These are phyloP conservation scores for Octopus sinensis DNA, from an alignment of 1,140 invertebrate species.

Conservation along the genomic window DNA sequence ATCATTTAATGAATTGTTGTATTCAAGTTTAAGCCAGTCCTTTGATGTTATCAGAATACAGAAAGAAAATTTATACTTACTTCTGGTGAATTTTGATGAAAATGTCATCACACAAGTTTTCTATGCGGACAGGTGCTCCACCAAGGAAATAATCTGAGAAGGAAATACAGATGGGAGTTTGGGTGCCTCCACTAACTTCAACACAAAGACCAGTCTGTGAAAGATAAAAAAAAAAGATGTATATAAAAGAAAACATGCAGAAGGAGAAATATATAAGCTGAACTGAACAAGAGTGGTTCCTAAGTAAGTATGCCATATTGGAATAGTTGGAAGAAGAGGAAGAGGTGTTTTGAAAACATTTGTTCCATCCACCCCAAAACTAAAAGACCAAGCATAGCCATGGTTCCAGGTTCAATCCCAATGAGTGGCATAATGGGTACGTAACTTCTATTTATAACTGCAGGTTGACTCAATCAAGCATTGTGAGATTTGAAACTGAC, in stretches of 20 bases:
- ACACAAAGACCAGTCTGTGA: constrained; percentile 71
- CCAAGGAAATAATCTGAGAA: constrained; percentile 70
- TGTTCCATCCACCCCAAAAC: too few species aligned
- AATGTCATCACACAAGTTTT: constrained; percentile 78
- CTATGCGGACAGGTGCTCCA: constrained; percentile 74
- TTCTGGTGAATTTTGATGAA: constrained; percentile 78
- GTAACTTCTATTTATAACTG: too few species aligned
- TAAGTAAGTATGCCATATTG: not conserved
- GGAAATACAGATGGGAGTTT: constrained; percentile 69
- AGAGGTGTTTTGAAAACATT: too few species aligned
- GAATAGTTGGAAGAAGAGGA: not conserved
- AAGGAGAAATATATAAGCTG: not conserved
- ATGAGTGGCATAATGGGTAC: too few species aligned
- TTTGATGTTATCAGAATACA: too few species aligned
- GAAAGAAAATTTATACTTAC: constrained; percentile 31
- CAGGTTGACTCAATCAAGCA: too few species aligned
- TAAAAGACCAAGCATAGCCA: too few species aligned
- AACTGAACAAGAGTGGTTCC: not conserved
- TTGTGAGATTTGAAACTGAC: too few species aligned
- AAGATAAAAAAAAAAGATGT: constrained; percentile 6
- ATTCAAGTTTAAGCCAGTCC: too few species aligned
- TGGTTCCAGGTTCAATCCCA: too few species aligned
- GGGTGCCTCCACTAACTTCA: constrained; percentile 70
- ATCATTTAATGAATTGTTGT: too few species aligned
- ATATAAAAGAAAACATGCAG: not conserved